Evolutionary conservation across 2,797 vertebrate genomes (phyloP), one percentile per base, ranked within the genome.

Genomic region (Xenentodon cancila): DNA sequence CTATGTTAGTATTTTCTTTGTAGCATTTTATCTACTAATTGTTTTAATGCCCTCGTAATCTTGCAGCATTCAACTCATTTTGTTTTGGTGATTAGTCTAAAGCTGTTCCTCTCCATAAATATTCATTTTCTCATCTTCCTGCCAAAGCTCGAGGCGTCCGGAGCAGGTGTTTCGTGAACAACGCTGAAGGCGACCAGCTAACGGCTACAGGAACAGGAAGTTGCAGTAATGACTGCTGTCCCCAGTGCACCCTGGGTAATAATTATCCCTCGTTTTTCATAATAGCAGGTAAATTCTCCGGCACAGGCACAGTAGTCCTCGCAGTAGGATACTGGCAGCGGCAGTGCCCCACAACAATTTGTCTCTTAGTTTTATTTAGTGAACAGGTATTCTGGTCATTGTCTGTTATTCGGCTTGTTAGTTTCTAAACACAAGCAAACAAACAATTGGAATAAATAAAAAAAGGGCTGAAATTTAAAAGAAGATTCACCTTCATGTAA

Each of bases 231-330:
- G 87, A 91, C 78, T 84, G 74, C 58, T 21, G 66, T 86, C 84
- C 87, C 86, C 34, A 76, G 84, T 89, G 88, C 88, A 88, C 78
- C 84, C 81, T 88, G 86, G 84, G 89, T 90, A 92, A 90, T 91
- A 90, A 90, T 91, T 88, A 89, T 81, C 64, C 51, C 82, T 88
- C 79, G 71, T 92, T 92, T 91, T 81, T 89, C 84, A 88, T 89
- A 87, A 92, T 88, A 89, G 84, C 84, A 88, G 85, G 84, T 90
- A 92, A 92, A 91, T 71, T 81, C 69, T 87, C 15, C 37, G 58
- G 75, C 81, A 70, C 46, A 57, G 80, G 32, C 27, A 22, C 56
- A 46, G 55, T 59, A 42, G 74, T 84, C 64, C 58, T 75, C 71
- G 30, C 85, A 82, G 84, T 55, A 75, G 81, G 86, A 76, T 65